Evolutionary conservation across 2,888 invertebrate species (phyloP).

Genomic region (Troides aeacus): DNA sequence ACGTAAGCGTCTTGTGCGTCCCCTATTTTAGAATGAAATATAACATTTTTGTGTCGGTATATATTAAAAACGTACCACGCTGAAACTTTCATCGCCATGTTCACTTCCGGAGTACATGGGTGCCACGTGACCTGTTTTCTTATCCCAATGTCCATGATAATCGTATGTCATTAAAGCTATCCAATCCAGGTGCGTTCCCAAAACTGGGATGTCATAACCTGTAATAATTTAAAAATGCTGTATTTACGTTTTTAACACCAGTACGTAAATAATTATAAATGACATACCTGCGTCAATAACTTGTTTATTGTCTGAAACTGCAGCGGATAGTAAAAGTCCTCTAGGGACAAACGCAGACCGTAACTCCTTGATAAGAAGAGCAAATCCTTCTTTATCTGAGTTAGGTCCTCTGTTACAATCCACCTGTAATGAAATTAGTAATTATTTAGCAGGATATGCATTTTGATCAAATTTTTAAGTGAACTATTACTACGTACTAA

Average conservation of each 20-base stretch:
- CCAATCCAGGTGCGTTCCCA: conserved; percentile 91
- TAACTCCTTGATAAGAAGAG: conserved; percentile 87
- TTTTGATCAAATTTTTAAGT: neutral
- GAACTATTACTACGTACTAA: neutral
- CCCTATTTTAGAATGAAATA: neutral
- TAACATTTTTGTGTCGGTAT: neutral
- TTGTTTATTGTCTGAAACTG: conserved; percentile 91
- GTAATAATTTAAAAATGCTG: conserved; percentile 26
- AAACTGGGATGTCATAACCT: conserved; percentile 86
- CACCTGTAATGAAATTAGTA: conserved; percentile 64
- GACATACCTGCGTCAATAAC: conserved; percentile 87
- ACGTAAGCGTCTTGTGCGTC: neutral
- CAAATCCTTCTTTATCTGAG: conserved; percentile 90
- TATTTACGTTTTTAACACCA: neutral
- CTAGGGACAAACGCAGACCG: conserved; percentile 85
- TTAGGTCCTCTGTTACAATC: conserved; percentile 90
- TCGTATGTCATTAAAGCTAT: conserved; percentile 96
- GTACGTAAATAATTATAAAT: neutral
- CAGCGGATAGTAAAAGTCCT: conserved; percentile 87
- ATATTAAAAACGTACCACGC: conserved; percentile 79
- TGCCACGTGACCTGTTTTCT: conserved; percentile 93
- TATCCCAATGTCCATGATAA: conserved; percentile 95
- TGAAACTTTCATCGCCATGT: conserved; percentile 87
- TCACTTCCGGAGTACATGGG: conserved; percentile 90
- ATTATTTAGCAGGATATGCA: neutral